These are phyloP conservation scores for Oxyruncus cristatus DNA, from an alignment of 2,113 vertebrate genomes.

Conservation along the genomic window DNA sequence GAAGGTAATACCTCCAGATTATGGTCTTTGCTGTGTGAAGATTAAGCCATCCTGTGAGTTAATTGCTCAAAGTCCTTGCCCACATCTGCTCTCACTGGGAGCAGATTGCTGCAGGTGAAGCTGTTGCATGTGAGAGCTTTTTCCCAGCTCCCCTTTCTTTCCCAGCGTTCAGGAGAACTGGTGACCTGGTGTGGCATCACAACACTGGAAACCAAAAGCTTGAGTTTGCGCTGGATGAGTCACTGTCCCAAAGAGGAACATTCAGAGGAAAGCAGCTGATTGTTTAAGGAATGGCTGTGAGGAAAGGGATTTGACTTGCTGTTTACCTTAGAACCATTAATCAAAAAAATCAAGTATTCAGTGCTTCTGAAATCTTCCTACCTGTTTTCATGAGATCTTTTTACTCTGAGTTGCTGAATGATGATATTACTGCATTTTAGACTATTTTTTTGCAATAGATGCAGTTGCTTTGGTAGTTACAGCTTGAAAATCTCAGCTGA, in stretches of 20 bases:
- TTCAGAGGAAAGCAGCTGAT: neutral
- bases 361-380: neutral
- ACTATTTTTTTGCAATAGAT: neutral
- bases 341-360: neutral
- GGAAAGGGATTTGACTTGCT: neutral
- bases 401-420: neutral
- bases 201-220: neutral
- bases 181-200: neutral
- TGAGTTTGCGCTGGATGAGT: neutral
- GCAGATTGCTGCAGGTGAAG: neutral
- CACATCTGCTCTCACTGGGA: neutral
- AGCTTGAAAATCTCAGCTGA: neutral
- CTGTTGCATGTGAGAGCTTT: neutral
- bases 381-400: neutral
- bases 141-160: neutral
- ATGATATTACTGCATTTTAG: neutral
- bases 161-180: neutral
- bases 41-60: neutral
- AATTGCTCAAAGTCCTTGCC: neutral
- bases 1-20: neutral
- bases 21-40: neutral
- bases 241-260: neutral
- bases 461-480: neutral
- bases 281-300: neutral
- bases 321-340: neutral